Evolutionary conservation across 2,888 invertebrate species (phyloP).

Genomic region (Philonicus albiceps): DNA sequence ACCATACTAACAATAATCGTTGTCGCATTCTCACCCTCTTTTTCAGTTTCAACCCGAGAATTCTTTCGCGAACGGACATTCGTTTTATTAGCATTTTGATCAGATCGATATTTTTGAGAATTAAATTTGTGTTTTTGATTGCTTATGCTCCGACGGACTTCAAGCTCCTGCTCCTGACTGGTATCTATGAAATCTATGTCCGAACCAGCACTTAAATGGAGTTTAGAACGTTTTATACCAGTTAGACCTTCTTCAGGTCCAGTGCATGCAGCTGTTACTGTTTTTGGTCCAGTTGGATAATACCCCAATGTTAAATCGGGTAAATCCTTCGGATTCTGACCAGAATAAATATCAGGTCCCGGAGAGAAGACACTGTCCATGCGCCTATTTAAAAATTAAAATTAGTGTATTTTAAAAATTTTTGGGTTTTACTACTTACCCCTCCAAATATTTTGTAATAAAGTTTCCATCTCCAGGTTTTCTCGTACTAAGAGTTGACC

Average conservation of each 20-base stretch:
- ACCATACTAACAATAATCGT: conserved; percentile 61
- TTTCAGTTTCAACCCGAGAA: conserved; percentile 54
- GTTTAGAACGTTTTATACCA: conserved; percentile 72
- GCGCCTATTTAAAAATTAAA: conserved; percentile 52
- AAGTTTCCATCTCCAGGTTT: conserved; percentile 69
- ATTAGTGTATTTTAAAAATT: not conserved
- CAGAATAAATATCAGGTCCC: conserved; percentile 68
- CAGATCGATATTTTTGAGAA: conserved; percentile 50
- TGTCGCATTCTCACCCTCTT: conserved; percentile 51
- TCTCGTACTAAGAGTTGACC: conserved; percentile 53
- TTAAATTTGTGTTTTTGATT: conserved; percentile 56
- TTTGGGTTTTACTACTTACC: conserved; percentile 63
- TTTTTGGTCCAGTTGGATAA: conserved; percentile 66
- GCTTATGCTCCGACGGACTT: conserved; percentile 59
- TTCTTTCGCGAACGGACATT: conserved; percentile 58
- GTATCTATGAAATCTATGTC: conserved; percentile 79
- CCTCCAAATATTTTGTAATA: conserved; percentile 74
- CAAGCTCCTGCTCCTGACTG: conserved; percentile 59
- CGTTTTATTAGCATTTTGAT: conserved; percentile 55
- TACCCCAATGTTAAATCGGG: conserved; percentile 69
- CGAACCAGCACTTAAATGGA: conserved; percentile 73
- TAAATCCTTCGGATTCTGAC: conserved; percentile 76
- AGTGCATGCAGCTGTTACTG: conserved; percentile 76
- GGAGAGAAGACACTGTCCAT: conserved; percentile 59
- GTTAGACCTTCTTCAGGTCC: conserved; percentile 85